Evolutionary conservation across 2,888 invertebrate species (phyloP), one percentile per base, ranked within the genome.

Genomic region (Phaonia tiefii): DNA sequence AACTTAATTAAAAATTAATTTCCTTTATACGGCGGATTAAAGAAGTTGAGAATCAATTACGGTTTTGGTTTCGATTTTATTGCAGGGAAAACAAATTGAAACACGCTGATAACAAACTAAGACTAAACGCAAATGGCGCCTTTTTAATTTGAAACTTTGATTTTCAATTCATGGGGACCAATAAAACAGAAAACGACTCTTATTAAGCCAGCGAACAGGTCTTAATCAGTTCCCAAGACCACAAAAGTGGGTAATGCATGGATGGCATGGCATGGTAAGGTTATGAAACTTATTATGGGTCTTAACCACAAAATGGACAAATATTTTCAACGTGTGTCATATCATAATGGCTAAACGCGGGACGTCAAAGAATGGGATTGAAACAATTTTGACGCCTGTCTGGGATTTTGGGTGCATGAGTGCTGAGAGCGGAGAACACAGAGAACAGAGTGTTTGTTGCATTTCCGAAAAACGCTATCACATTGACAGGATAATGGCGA

Each of bases 401-500:
- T 80, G 80, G 77, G 31, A 31, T 31, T 54, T 54, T 63, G 22
- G 10, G 22, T 20, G 42, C 42, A 42, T 42, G 39, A 4, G 17
- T 31, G 15, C n/a, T 26, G n/a, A n/a, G 25, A 26, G 22, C 44
- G 44, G 26, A n/a, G n/a, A n/a, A n/a, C n/a, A n/a, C n/a, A n/a
- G n/a, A n/a, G n/a, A n/a, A n/a, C n/a, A n/a, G n/a, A n/a, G n/a
- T n/a, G n/a, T n/a, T n/a, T n/a, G n/a, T n/a, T n/a, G 56, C 26
- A 25, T 56, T 63, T 63, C 42, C 42, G 63, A 51, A 71, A 75
- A 71, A 71, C 71, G 71, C 77, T 85, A 82, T 82, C 80, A 56
- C 66, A 75, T 74, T 78, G 80, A 81, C 81, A 82, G 84, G 83
- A 85, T 83, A 83, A 84, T 82, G 69, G 77, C 71, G 76, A 84